Evolutionary conservation across 2,113 vertebrate genomes (phyloP).

Genomic region (Erythrocebus patas): DNA sequence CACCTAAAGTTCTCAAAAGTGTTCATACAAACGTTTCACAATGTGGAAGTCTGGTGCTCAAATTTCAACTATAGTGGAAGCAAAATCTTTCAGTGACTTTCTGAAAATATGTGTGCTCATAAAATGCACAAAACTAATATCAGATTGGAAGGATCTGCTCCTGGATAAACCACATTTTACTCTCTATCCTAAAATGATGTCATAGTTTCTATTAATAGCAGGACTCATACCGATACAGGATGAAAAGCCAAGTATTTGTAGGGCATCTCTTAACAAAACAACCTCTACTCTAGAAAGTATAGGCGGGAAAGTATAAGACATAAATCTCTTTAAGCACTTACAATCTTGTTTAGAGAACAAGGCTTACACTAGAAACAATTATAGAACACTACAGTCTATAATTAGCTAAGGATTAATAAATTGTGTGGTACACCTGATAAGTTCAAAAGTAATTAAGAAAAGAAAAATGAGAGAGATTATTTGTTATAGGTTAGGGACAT

Average conservation of each 20-base stretch:
- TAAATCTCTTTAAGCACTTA: constrained; percentile 42
- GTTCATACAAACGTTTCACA: neutral
- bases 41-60: neutral
- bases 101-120: neutral
- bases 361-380: constrained; percentile 4
- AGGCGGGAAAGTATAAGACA: neutral
- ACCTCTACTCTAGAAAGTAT: neutral
- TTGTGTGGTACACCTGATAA: neutral
- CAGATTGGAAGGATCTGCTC: neutral
- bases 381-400: neutral
- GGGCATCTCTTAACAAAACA: neutral
- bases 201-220: neutral
- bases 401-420: constrained; percentile 41
- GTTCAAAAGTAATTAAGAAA: constrained; percentile 30
- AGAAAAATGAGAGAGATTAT: neutral
- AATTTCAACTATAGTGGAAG: neutral
- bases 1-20: neutral
- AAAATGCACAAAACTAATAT: neutral
- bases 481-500: neutral
- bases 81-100: neutral
- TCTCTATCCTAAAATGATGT: neutral
- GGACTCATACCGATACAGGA: neutral
- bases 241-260: neutral
- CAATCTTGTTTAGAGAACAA: neutral
- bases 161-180: neutral